Evolutionary conservation across 2,888 invertebrate genomes (phyloP), one percentile per base, ranked within the genome.

Genomic region (Fragum fragum): DNA sequence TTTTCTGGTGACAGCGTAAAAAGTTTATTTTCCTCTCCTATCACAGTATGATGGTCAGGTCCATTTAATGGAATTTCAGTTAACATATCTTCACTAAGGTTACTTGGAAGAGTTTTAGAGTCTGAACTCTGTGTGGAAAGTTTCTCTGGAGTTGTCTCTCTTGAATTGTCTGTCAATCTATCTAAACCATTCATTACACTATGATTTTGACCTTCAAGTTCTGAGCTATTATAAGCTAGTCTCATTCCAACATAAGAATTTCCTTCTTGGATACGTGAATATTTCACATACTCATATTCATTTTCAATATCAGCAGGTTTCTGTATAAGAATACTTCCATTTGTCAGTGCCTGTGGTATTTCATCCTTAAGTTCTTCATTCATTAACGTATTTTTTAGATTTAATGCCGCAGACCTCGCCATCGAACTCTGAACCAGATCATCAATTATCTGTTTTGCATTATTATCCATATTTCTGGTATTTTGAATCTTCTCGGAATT

Each of bases 1-100:
- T 97, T 97, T 95, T 98, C 98, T 7, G 98, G 98, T 55, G 98
- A 98, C 81, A 98, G 96, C 29, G 98, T 97, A 95, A 98, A 98
- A 94, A 97, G 97, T 66, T 97, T 96, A 90, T 97, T 97, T 93
- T 61, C 96, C 39, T 92, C 92, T 90, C 96, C 96, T 78, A 93
- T 93, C 71, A 74, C 71, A 74, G 75, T 69, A 29, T 93, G 93
- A 26, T 90, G 90, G 81, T 95, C 95, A 26, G 90, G 90, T 29
- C 91, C 92, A 80, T 94, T 96, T 95, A 90, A 87, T 66, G 92
- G 93, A 73, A 93, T 93, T 87, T 93, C 93, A 63, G 93, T 93
- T 78, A 93, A 90, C 53, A 90, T 91, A 52, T 94, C 93, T 76
- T 94, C 93, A 85, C 91, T 93, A 26, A 92, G 88, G 72, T 87